Evolutionary conservation across 2,113 vertebrate genomes (phyloP), one percentile per base, ranked within the genome.

Genomic region (Carettochelys insculpta): DNA sequence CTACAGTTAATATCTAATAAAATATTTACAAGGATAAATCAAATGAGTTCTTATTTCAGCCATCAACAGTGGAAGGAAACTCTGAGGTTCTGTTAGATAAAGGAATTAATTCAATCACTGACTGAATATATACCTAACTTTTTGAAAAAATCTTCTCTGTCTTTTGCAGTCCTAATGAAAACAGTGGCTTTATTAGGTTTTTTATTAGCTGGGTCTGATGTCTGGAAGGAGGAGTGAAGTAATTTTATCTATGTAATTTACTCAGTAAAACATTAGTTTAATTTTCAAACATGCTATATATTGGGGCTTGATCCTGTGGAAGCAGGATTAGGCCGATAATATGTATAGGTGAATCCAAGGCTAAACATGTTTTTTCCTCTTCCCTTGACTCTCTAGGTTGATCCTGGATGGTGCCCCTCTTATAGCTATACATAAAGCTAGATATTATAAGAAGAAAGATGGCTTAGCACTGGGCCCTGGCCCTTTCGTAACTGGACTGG

Each of bases 361-460:
- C 8, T 53, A 65, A 65, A 24, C 4, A 2, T 3, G 7, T 86
- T 43, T 8, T 8, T 71, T 48, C 71, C 38, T 93, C 76, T 90
- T 84, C 83, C 82, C 2, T 83, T 73, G 61, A 71, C 76, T 90
- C 79, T 76, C 5, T 20, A 99, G 99, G 94, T 94, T 99, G 92
- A 96, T 99, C 82, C 96, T 99, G 91, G 97, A 98, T 1, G 99
- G 99, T 2, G 99, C 99, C 1, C 98, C 98, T 73, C 98, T 99
- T 81, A 99, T 99, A 77, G 99, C 99, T 2, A 98, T 99, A 94
- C 99, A 99, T 88, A 99, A 99, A 96, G 99, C 99, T 71, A 98
- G 99, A 2, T 99, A 99, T 94, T 99, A 99, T 97, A 99, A 99
- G 95, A 98, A 97, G 81, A 98, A 98, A 87, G 99, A 99, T 1